Base-by-base conservation (phyloP, 2,797 vertebrate genomes). In the Distichodus sexfasciatus region DNA sequence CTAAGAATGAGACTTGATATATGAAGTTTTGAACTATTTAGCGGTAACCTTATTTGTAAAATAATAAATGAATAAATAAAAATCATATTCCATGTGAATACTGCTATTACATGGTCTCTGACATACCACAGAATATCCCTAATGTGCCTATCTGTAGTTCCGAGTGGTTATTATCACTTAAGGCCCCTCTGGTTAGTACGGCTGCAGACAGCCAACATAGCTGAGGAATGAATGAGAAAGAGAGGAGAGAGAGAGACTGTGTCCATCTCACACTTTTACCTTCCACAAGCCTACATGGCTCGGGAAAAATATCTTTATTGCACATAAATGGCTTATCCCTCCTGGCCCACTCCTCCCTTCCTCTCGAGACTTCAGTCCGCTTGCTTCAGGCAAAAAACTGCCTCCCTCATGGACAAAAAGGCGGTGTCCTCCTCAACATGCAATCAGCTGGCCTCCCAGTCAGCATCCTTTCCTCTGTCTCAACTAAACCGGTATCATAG, bases 121-220 rank as follows among this genome's bases (percentile, higher is more conserved):
- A n/a, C n/a, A n/a, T n/a, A n/a, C n/a, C n/a, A n/a, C n/a, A n/a
- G n/a, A n/a, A 11, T 47, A 12, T 24, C 3, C 24, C 11, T 8
- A 1, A 9, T 10, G 43, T 23, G 19, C 2, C 44, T 21, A 24
- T 47, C 44, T 60, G 46, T 50, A 40, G 65, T 66, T 80, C 82
- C 44, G 76, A 80, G 61, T 63, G 33, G 70, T 74, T 43, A 28
- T 53, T 65, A 44, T 65, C 46, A 61, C 53, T 66, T 38, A 64
- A 54, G 55, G 57, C 69, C 10, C 57, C 72, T 82, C 6, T 90
- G 87, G n/a, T 90, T 90, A 82, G 82, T 89, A 72, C 88, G 90
- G 90, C 89, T 90, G 88, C 81, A 86, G 74, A 76, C 48, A 71
- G 60, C 65, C n/a, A 51, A 29, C 71, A 57, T 71, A 77, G 71